Percentiles rank a stretch among this genome's conserved stretches.
Evolutionary conservation across 2,797 vertebrate genomes (phyloP).

Genomic region (Picus viridis): DNA sequence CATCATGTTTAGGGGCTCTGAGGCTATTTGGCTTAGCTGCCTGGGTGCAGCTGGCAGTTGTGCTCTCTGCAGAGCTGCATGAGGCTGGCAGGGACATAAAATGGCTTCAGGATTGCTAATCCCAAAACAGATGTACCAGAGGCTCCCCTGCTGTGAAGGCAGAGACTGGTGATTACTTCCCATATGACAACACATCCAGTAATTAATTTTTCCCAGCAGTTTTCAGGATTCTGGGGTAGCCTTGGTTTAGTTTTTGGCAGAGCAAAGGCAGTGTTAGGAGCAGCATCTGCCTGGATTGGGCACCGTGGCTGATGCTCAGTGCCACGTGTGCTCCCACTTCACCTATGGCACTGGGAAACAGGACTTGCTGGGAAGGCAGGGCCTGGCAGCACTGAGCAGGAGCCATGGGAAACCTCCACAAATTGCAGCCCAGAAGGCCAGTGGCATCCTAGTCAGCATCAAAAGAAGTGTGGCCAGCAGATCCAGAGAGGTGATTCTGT

Average conservation of each 20-base stretch:
- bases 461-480: too few relatives aligned
- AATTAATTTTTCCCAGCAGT: neutral
- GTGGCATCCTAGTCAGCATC: too few relatives aligned
- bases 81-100: neutral
- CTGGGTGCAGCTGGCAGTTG: neutral
- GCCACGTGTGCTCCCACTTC: accelerated
- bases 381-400: neutral
- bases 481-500: too few relatives aligned
- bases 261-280: neutral
- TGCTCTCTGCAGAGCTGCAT: neutral
- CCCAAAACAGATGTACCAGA: neutral
- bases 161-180: neutral
- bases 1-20: neutral
- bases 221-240: neutral
- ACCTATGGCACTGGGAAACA: neutral
- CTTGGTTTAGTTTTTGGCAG: accelerated
- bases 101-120: neutral
- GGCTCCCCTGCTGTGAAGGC: neutral
- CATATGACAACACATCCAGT: neutral
- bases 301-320: accelerated
- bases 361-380: neutral
- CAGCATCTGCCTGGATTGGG: accelerated
- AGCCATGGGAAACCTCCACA: neutral
- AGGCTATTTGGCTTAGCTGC: accelerated
- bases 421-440: neutral